These are phyloP conservation scores for Gymnocheta viridis DNA, from an alignment of 2,888 invertebrate species.

Conservation along the genomic window DNA sequence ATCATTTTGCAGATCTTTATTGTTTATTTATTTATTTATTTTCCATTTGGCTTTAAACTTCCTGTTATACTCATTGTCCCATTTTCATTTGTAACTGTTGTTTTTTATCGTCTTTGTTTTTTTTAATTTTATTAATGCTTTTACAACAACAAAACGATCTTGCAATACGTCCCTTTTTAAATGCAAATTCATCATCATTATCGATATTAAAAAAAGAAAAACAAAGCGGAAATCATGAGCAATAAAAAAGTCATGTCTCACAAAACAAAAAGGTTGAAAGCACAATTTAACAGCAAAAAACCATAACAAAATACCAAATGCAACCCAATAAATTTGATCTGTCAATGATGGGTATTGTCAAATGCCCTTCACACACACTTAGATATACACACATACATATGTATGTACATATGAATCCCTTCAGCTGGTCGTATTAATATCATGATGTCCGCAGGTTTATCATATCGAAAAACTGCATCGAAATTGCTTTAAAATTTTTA, in stretches of 20 bases:
- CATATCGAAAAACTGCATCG: too few relatives aligned
- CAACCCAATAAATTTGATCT: constrained; percentile 31
- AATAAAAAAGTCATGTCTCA: neutral
- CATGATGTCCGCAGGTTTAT: too few relatives aligned
- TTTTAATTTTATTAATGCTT: neutral
- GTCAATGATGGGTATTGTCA: constrained; percentile 46
- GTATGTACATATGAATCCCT: too few relatives aligned
- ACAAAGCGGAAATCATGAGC: neutral
- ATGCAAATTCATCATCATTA: neutral
- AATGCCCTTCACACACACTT: neutral
- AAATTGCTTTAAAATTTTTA: too few relatives aligned
- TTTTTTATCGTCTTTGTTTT: constrained; percentile 31
- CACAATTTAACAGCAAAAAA: neutral
- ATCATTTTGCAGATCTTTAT: neutral
- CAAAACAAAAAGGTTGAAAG: neutral
- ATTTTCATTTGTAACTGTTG: constrained; percentile 21
- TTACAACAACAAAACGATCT: neutral
- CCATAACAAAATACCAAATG: neutral
- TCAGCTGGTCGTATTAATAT: too few relatives aligned
- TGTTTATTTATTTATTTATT: neutral
- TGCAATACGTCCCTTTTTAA: constrained; percentile 5
- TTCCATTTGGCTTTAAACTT: constrained; percentile 25
- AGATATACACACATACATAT: too few relatives aligned
- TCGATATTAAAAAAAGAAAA: neutral
- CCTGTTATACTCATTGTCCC: constrained; percentile 58